Conservation (phyloP, 2,888 invertebrate species). For the Andrena dorsata region DNA sequence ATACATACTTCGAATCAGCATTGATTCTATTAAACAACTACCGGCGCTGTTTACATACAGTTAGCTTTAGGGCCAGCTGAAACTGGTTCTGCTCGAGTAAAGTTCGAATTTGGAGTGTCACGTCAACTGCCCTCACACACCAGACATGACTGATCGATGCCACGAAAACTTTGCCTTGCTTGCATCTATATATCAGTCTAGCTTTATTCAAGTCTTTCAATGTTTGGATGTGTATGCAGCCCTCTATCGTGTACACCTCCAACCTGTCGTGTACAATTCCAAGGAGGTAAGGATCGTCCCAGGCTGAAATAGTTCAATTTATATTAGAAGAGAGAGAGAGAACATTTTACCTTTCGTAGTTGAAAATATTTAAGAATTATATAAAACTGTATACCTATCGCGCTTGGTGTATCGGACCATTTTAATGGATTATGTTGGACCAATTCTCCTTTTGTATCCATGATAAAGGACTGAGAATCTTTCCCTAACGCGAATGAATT, state of each 20-base stretch:
- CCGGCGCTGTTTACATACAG: constrained; percentile 87
- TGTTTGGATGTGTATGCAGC: constrained; percentile 92
- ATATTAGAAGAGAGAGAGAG: constrained; percentile 5
- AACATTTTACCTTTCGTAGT: background rate
- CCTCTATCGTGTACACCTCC: constrained; percentile 94
- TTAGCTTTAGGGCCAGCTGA: constrained; percentile 95
- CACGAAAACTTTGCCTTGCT: constrained; percentile 93
- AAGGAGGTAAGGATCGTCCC: constrained; percentile 97
- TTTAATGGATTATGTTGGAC: constrained; percentile 90
- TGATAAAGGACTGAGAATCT: constrained; percentile 94
- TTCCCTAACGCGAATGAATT: constrained; percentile 93
- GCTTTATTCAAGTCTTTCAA: constrained; percentile 91
- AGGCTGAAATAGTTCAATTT: constrained; percentile 87
- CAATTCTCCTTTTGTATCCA: constrained; percentile 91
- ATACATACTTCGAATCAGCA: background rate
- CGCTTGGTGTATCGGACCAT: constrained; percentile 92
- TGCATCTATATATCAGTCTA: constrained; percentile 90
- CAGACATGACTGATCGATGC: constrained; percentile 95
- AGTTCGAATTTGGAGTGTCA: constrained; percentile 93
- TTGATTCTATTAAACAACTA: background rate
- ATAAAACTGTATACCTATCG: constrained; percentile 86
- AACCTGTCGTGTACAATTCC: constrained; percentile 93
- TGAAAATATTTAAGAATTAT: background rate
- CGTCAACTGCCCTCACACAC: constrained; percentile 93
- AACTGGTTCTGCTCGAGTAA: constrained; percentile 96